Conservation (phyloP, 2,888 invertebrate species). For the Aleiodes leptofemur region DNA sequence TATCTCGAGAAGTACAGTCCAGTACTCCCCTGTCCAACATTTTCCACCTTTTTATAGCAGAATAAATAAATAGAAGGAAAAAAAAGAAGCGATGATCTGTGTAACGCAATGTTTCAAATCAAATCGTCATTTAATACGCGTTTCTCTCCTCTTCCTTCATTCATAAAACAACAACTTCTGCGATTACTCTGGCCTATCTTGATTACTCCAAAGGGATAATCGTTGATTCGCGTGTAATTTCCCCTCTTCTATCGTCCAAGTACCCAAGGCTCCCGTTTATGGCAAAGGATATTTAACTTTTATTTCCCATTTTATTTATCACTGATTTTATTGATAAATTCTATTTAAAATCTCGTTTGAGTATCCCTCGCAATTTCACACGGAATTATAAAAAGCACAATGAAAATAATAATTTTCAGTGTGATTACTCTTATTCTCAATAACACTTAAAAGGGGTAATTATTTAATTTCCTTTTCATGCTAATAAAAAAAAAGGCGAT, state of each 20-base stretch:
- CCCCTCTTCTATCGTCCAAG: not conserved
- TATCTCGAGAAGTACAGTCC: no score
- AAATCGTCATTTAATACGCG: conserved; percentile 5
- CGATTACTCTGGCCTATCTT: conserved; percentile 20
- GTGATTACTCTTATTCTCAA: no score
- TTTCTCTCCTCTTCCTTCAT: not conserved
- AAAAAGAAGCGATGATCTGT: not conserved
- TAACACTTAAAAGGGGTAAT: no score
- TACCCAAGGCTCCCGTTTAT: conserved; percentile 11
- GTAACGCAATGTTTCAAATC: conserved; percentile 7
- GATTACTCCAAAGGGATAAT: conserved; percentile 14
- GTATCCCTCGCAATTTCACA: no score
- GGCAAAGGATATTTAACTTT: conserved; percentile 1
- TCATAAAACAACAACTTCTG: not conserved
- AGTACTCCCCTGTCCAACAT: not conserved
- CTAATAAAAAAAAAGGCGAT: not conserved
- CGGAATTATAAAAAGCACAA: no score
- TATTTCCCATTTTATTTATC: not conserved
- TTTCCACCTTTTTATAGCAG: conserved; percentile 1
- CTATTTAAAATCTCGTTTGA: no score
- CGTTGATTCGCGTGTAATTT: conserved; percentile 15
- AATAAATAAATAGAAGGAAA: not conserved
- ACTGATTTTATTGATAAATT: no score
- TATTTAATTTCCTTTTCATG: not conserved
- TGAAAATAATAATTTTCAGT: no score